A percentile compares a stretch with the other conserved stretches of the same genome.
Conservation (phyloP, 2,888 invertebrate species). For the Coenonympha glycerion region DNA sequence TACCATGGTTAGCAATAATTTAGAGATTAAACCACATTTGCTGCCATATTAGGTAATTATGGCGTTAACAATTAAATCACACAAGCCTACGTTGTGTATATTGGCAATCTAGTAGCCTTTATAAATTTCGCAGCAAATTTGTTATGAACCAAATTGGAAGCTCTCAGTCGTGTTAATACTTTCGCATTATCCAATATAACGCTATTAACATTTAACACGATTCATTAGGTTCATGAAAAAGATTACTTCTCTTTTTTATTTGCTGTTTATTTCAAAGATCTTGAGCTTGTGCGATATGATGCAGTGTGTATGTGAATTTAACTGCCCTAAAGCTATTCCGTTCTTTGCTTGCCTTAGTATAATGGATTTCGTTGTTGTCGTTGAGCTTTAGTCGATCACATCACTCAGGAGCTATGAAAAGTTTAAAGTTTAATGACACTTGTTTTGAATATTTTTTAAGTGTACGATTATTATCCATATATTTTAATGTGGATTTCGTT, state of each 20-base stretch:
- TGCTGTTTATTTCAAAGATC: too few relatives aligned
- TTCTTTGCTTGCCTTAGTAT: too few relatives aligned
- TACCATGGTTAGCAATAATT: neutral
- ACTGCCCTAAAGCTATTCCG: too few relatives aligned
- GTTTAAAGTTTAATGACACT: too few relatives aligned
- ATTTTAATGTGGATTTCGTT: too few relatives aligned
- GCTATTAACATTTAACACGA: constrained; percentile 3
- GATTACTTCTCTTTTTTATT: neutral
- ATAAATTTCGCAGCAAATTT: constrained; percentile 7
- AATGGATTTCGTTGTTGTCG: too few relatives aligned
- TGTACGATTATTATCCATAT: too few relatives aligned
- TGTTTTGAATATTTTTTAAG: too few relatives aligned
- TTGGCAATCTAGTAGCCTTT: constrained; percentile 7
- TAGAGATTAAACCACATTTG: neutral
- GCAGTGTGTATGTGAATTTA: too few relatives aligned
- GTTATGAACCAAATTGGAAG: constrained; percentile 7
- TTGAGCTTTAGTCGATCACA: too few relatives aligned
- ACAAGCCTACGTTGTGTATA: neutral
- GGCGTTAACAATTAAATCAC: constrained; percentile 4
- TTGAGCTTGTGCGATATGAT: too few relatives aligned
- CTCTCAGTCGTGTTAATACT: constrained; percentile 9
- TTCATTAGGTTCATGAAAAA: constrained; percentile 2
- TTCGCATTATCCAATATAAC: constrained; percentile 7
- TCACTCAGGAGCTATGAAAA: too few relatives aligned
- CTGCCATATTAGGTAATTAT: neutral